Conservation (phyloP, 2,113 vertebrate genomes). For the Gymnogyps californianus region DNA sequence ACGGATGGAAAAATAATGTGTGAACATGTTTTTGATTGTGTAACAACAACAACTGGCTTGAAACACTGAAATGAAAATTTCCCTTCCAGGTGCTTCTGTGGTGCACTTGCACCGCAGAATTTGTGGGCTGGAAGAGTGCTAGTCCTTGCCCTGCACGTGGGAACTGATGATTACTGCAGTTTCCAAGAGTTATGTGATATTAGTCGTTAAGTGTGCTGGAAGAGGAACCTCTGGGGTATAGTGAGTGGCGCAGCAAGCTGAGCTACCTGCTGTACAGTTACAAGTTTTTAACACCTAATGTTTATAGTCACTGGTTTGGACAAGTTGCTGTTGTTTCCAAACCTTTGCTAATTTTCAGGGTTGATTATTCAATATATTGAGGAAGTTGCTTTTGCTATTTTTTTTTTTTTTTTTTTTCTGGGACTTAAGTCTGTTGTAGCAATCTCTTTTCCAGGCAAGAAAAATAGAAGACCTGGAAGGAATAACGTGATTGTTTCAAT, state of each 20-base stretch:
- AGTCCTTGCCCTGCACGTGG: not conserved
- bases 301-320: not conserved
- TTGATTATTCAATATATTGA: not conserved
- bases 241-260: not conserved
- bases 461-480: not conserved
- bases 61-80: not conserved
- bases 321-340: not conserved
- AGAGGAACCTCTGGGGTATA: not conserved
- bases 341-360: not conserved
- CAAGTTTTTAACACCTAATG: not conserved
- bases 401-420: not conserved
- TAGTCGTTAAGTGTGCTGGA: not conserved
- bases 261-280: not conserved
- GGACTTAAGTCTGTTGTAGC: not conserved
- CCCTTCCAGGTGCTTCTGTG: slow-evolving; percentile 37
- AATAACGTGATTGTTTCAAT: not conserved
- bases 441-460: not conserved
- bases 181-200: slow-evolving; percentile 12
- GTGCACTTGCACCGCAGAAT: not conserved
- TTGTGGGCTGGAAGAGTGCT: not conserved
- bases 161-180: slow-evolving; percentile 25
- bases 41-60: not conserved
- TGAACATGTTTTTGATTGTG: slow-evolving; percentile 25
- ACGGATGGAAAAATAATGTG: not conserved
- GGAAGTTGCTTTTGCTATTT: not conserved